These are phyloP conservation scores for Glyphotaelius pellucidus DNA, from an alignment of 2,888 invertebrate species.

Conservation along the genomic window DNA sequence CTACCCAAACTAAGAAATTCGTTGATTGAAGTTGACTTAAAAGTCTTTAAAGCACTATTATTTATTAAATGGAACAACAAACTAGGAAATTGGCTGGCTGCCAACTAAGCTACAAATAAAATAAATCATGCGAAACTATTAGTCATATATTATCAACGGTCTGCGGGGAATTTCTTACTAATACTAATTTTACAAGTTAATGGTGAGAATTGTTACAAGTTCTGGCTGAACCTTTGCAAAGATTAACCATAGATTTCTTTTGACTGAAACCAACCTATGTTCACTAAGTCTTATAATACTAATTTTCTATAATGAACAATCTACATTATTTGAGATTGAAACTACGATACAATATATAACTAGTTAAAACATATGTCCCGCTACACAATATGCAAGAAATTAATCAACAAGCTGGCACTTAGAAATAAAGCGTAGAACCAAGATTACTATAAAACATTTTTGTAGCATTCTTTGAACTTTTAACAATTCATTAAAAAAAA, in stretches of 20 bases:
- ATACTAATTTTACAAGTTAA: not conserved
- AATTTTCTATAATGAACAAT: not conserved
- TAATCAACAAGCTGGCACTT: not conserved
- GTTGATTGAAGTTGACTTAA: slow-evolving; percentile 37
- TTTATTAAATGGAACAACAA: not conserved
- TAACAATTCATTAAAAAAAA: slow-evolving; percentile 11
- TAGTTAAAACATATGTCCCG: not conserved
- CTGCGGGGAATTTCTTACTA: not conserved
- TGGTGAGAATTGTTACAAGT: not conserved
- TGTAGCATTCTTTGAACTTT: slow-evolving; percentile 49
- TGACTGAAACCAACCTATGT: not conserved
- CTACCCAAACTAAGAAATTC: slow-evolving; percentile 27
- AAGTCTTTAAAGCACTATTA: slow-evolving; percentile 28
- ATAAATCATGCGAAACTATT: not conserved
- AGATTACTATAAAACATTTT: slow-evolving; percentile 10
- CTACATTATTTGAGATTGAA: not conserved
- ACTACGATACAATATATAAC: not conserved
- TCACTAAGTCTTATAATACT: slow-evolving; percentile 7
- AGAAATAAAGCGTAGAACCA: not conserved
- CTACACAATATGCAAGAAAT: slow-evolving; percentile 4
- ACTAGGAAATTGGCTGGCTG: not conserved
- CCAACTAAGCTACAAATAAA: not conserved
- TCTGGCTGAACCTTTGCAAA: not conserved
- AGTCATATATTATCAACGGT: not conserved
- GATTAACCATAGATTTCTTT: not conserved